A percentile compares a stretch with the other conserved stretches of the same genome.
These are phyloP conservation scores for Sarotherodon lohbergeri DNA, from an alignment of 2,113 vertebrate species.

Conservation along the genomic window DNA sequence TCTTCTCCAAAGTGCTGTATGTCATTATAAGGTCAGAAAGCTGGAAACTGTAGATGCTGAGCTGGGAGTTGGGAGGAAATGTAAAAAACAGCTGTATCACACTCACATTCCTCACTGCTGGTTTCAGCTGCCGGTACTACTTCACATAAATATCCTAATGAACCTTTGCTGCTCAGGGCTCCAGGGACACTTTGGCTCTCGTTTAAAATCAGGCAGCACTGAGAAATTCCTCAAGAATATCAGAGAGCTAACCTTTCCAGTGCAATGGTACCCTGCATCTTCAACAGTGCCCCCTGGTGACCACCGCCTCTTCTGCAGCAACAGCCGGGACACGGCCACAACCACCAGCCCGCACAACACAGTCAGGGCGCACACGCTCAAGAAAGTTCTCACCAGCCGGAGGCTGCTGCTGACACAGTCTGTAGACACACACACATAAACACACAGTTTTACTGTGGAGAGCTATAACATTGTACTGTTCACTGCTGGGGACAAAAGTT, in stretches of 20 bases:
- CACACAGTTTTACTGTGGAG: not conserved
- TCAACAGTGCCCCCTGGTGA: constrained; percentile 71
- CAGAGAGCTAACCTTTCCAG: constrained; percentile 79
- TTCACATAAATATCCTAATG: not conserved
- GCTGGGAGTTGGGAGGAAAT: constrained; percentile 48
- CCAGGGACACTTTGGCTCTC: not conserved
- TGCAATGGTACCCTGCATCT: constrained; percentile 70
- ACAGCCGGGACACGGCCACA: constrained; percentile 82
- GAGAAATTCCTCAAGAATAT: not conserved
- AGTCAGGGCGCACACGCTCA: constrained; percentile 88
- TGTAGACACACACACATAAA: constrained; percentile 57
- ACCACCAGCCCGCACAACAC: constrained; percentile 87
- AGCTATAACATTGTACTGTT: not conserved
- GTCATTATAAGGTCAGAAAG: constrained; percentile 22
- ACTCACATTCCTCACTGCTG: not conserved
- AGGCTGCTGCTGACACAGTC: constrained; percentile 81
- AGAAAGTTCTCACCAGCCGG: constrained; percentile 85
- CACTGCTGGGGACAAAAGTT: not conserved
- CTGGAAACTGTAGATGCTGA: constrained; percentile 4
- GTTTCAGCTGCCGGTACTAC: not conserved
- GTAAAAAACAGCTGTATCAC: constrained; percentile 50
- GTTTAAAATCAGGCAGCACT: not conserved
- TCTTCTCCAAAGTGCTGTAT: constrained; percentile 20
- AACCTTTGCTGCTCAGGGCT: not conserved
- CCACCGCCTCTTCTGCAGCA: constrained; percentile 77